phyloP scores from a whole-genome alignment of 2,888 invertebrate species.

The Cryptosula pallasiana region DNA sequence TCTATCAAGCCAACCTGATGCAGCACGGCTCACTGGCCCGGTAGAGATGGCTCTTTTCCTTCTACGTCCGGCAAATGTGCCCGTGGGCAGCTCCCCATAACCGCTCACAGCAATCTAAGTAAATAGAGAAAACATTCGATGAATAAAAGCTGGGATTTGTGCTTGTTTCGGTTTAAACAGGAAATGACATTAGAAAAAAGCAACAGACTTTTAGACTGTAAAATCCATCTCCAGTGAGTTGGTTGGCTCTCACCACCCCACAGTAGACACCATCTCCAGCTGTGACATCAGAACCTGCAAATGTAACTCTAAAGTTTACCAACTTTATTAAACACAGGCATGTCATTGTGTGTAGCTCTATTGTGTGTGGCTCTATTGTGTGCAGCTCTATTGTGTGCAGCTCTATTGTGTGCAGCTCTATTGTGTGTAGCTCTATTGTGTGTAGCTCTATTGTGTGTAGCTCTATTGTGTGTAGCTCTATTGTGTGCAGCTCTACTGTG shows the following conservation, averaged over 20 bases:
- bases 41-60: background rate
- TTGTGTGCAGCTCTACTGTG: no score
- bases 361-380: no score
- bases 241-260: background rate
- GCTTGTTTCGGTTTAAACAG: background rate
- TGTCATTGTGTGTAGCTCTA: no score
- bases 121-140: no score
- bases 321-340: no score
- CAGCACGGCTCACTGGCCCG: background rate
- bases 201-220: background rate
- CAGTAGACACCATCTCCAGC: slow-evolving; percentile 9
- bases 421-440: no score
- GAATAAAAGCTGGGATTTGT: no score
- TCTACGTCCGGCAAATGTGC: background rate
- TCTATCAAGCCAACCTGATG: background rate
- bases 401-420: no score
- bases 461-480: no score
- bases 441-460: no score
- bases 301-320: no score
- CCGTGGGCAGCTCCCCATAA: background rate
- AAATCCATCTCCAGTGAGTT: background rate
- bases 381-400: no score
- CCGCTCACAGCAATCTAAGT: background rate
- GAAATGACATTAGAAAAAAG: background rate
- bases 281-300: background rate